Conservation (phyloP, 2,113 vertebrate species). For the Leptocoma aspasia region DNA sequence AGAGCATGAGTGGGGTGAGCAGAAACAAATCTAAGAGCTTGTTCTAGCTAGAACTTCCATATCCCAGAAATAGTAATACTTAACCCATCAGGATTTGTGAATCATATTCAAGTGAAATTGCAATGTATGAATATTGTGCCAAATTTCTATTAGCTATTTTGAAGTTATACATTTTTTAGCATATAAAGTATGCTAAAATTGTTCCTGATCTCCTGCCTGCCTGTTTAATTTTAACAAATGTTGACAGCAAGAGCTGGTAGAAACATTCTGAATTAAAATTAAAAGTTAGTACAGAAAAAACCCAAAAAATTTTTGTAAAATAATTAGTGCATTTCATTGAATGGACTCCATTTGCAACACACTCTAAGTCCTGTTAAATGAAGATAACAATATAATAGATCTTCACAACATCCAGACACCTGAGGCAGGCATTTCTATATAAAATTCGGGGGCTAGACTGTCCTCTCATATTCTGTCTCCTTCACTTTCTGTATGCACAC, state of each 20-base stretch:
- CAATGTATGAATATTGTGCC: background rate
- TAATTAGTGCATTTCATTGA: background rate
- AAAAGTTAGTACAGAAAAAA: background rate
- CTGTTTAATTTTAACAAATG: background rate
- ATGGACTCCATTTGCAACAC: background rate
- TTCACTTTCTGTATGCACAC: background rate
- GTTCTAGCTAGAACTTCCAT: background rate
- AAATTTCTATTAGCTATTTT: constrained; percentile 21
- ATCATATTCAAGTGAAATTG: background rate
- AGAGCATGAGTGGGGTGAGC: background rate
- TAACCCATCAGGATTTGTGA: background rate
- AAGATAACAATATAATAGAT: background rate
- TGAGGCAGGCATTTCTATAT: background rate
- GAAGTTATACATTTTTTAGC: background rate
- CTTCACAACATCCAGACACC: background rate
- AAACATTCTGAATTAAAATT: background rate
- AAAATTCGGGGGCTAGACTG: background rate
- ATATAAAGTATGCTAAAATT: background rate
- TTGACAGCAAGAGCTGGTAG: background rate
- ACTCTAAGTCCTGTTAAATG: background rate
- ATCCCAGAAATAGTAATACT: background rate
- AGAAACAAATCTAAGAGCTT: background rate
- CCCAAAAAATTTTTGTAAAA: background rate
- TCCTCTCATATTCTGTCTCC: background rate
- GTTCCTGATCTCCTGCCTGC: background rate